Evolutionary conservation across 2,797 vertebrate genomes (phyloP).

Genomic region (Eleutherodactylus coqui): DNA sequence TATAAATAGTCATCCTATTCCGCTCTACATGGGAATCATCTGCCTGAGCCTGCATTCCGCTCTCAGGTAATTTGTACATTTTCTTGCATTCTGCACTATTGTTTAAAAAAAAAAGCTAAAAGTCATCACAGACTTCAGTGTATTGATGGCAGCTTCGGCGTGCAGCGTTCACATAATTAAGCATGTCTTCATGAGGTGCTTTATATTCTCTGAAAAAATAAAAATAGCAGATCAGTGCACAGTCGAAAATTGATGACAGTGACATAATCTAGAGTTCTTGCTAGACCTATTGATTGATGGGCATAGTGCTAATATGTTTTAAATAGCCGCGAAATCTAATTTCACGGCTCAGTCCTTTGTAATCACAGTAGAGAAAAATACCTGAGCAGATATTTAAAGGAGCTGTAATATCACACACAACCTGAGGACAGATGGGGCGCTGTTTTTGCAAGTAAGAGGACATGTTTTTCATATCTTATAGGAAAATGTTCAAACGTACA

Average conservation of each 20-base stretch:
- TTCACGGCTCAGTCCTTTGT: conserved; percentile 53
- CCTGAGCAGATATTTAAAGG: conserved; percentile 5
- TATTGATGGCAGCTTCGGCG: neutral
- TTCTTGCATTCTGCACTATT: neutral
- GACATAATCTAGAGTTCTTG: conserved; percentile 48
- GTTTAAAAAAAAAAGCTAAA: conserved; percentile 15
- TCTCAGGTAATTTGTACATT: neutral
- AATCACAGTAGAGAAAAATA: conserved; percentile 41
- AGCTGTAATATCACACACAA: neutral
- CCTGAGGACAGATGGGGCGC: neutral
- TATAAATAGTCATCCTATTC: conserved; percentile 1
- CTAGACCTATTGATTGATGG: conserved; percentile 53
- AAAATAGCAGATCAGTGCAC: neutral
- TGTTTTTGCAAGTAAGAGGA: neutral
- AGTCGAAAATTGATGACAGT: conserved; percentile 37
- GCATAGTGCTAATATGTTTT: conserved; percentile 48
- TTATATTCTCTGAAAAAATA: conserved; percentile 36
- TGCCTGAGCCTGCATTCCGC: neutral
- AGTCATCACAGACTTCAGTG: no score
- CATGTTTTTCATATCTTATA: neutral
- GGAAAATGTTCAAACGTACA: no score
- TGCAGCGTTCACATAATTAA: conserved; percentile 33
- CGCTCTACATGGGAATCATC: neutral
- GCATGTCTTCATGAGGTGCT: conserved; percentile 35
- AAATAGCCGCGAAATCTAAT: conserved; percentile 57